Evolutionary conservation across 2,888 invertebrate species (phyloP).

Genomic region (Galerucella nymphaeae): DNA sequence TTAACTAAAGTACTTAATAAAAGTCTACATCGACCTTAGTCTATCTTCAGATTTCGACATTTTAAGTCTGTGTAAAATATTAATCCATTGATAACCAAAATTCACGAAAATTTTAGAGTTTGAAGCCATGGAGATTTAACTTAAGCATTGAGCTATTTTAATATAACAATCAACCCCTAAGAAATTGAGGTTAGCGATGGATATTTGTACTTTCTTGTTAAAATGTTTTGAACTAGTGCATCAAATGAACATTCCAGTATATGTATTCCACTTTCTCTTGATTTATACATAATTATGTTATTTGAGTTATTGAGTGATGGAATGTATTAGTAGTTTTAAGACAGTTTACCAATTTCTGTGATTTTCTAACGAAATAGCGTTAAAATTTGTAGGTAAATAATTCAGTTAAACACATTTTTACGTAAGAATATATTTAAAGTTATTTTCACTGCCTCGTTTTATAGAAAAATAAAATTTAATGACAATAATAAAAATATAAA

Average conservation of each 20-base stretch:
- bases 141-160: too few species aligned
- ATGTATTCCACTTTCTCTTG: neutral
- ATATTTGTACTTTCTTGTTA: neutral
- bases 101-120: too few species aligned
- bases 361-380: constrained; percentile 40
- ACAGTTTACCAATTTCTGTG: constrained; percentile 47
- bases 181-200: too few species aligned
- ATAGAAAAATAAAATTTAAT: constrained; percentile 36
- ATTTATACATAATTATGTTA: neutral
- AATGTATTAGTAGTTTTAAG: constrained; percentile 22
- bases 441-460: constrained; percentile 45
- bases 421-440: constrained; percentile 24
- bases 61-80: too few species aligned
- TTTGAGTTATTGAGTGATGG: constrained; percentile 17
- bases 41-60: too few species aligned
- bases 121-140: too few species aligned
- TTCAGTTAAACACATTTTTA: constrained; percentile 27
- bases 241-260: constrained; percentile 6
- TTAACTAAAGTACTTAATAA: neutral
- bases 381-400: constrained; percentile 37
- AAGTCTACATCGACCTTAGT: too few species aligned
- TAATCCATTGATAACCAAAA: too few species aligned
- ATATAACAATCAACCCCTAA: too few species aligned
- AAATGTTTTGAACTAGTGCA: neutral
- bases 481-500: constrained; percentile 45